Evolutionary conservation across 2,888 invertebrate genomes (phyloP).

Genomic region (Minunthozetes semirufus): DNA sequence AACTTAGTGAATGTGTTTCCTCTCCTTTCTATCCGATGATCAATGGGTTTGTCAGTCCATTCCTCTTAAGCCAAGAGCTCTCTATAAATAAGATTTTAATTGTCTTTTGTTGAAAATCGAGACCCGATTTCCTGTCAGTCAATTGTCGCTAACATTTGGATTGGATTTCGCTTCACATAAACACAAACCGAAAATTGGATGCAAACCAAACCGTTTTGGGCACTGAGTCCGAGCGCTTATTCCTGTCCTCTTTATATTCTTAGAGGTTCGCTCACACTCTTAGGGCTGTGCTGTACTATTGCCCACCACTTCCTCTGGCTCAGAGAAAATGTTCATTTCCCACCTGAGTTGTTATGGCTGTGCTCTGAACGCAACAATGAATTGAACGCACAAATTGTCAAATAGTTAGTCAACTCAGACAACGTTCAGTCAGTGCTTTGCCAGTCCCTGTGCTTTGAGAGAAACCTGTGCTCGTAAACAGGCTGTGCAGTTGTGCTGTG

Average conservation of each 20-base stretch:
- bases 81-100: not conserved
- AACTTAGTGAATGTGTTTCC: not conserved
- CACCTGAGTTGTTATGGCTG: conserved; percentile 17
- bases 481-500: too few species aligned
- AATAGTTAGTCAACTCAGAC: conserved; percentile 11
- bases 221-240: not conserved
- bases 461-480: too few species aligned
- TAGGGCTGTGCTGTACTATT: not conserved
- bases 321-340: conserved; percentile 14
- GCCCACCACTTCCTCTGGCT: conserved; percentile 8
- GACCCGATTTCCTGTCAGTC: conserved; percentile 20
- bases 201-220: not conserved
- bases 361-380: conserved; percentile 15
- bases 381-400: conserved; percentile 24
- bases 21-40: not conserved
- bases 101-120: not conserved
- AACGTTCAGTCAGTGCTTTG: not conserved
- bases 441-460: too few species aligned
- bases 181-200: conserved; percentile 11
- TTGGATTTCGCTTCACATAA: not conserved
- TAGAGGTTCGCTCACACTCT: not conserved
- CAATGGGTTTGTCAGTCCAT: not conserved
- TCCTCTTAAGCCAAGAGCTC: not conserved
- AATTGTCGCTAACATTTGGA: not conserved
- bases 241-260: not conserved